Conservation (phyloP, 2,888 invertebrate genomes). For the Azorinus chamasolen region DNA sequence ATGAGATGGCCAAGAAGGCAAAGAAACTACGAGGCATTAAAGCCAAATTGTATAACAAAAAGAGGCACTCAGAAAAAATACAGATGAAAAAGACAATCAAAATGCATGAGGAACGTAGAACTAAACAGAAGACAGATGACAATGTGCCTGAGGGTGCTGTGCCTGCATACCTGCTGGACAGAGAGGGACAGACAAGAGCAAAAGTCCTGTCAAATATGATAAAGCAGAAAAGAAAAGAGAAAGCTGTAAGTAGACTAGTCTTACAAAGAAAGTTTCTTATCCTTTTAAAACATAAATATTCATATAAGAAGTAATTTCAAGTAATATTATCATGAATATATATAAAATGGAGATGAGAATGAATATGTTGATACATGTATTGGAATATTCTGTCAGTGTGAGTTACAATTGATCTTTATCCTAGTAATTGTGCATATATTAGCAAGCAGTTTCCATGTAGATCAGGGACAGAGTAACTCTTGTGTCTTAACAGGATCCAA, state of each 20-base stretch:
- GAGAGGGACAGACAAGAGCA: constrained; percentile 97
- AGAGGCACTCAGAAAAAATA: constrained; percentile 98
- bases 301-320: too few relatives aligned
- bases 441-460: too few relatives aligned
- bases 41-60: constrained; percentile 98
- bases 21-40: constrained; percentile 97
- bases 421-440: too few relatives aligned
- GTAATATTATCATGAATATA: too few relatives aligned
- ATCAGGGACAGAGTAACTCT: too few relatives aligned
- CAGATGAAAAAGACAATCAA: constrained; percentile 99
- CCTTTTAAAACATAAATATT: too few relatives aligned
- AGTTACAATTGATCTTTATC: too few relatives aligned
- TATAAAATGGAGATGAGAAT: too few relatives aligned
- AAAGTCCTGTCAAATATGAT: constrained; percentile 99
- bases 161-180: constrained; percentile 98
- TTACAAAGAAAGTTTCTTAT: too few relatives aligned
- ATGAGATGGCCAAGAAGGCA: constrained; percentile 96
- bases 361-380: too few relatives aligned
- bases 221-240: constrained; percentile 99
- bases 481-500: too few relatives aligned
- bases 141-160: constrained; percentile 95
- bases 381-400: too few relatives aligned
- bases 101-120: constrained; percentile 98
- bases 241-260: constrained; percentile 90
- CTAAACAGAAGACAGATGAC: constrained; percentile 91